Base-by-base conservation (phyloP, 1,140 invertebrate species). In the Drosophila mauritiana region DNA sequence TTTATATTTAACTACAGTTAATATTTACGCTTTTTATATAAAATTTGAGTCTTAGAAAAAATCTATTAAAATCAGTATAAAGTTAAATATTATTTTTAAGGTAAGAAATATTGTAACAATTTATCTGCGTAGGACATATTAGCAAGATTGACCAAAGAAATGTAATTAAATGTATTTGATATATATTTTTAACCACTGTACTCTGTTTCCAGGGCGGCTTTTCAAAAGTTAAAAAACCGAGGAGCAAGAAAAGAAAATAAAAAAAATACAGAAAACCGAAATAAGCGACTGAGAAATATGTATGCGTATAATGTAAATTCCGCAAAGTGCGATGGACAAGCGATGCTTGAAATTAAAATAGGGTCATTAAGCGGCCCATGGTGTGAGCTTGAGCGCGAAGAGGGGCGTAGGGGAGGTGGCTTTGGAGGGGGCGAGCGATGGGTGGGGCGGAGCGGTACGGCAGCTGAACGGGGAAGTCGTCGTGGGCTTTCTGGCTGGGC, bases 311-410 rank as follows among this genome's bases (percentile, higher is more conserved):
- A 86, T 86, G 83, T 88, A 88, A 86, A 86, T 86, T 86, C 82
- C 82, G 79, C 79, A 88, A 86, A 88, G 82, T 82, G 82, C 79
- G 82, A 86, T 86, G 82, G 82, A 88, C 82, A 86, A 88, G 82
- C 79, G 83, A 88, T 81, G 78, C 78, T 82, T 86, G 83, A 86
- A 86, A 86, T 86, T 86, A 86, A 86, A 86, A 88, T 86, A 88
- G 82, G 82, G 83, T 86, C 83, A 86, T 86, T 86, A 86, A 86
- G 82, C 83, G 83, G 80, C 53, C 43, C 65, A 80, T 54, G 67
- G 67, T 70, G 67, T 70, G 51, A 70, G 65, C 64, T 52, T 68
- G 45, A 36, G 46, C 34, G 52, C 54, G 11, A 55, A 27, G 31
- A 46, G 69, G 36, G 46, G 53, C 45, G 48, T 25, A 70, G 53